These are phyloP conservation scores for Erythrocercus mccallii DNA, from an alignment of 2,113 vertebrate species.

Conservation along the genomic window DNA sequence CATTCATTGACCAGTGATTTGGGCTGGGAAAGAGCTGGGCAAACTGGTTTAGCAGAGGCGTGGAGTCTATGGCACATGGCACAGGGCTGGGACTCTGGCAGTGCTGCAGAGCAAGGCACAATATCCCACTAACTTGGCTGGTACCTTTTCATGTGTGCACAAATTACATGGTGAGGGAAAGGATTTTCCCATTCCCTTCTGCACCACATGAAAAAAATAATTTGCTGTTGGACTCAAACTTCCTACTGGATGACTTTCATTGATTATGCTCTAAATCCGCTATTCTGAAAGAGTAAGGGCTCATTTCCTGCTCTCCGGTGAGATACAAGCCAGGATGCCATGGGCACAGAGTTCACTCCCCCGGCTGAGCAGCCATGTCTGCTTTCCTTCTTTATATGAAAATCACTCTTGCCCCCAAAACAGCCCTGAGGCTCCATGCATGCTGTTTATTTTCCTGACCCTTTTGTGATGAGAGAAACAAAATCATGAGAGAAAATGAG, in stretches of 20 bases:
- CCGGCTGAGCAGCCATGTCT: not conserved
- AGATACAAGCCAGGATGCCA: accelerated
- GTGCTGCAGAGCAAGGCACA: accelerated
- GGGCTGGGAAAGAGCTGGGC: not conserved
- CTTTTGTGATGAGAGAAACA: conserved; percentile 23
- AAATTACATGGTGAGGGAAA: not conserved
- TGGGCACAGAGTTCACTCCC: accelerated
- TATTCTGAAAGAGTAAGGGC: accelerated
- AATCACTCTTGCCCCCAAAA: accelerated
- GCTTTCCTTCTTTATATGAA: not conserved
- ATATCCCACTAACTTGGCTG: not conserved
- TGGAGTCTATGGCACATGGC: not conserved
- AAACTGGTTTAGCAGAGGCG: not conserved
- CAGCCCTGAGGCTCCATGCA: accelerated
- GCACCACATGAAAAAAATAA: not conserved
- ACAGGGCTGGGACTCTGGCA: not conserved
- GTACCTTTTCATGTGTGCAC: not conserved
- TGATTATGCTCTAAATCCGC: accelerated
- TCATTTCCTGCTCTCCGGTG: accelerated
- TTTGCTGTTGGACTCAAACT: not conserved
- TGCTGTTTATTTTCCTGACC: not conserved
- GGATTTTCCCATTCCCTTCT: not conserved
- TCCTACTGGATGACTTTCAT: accelerated
- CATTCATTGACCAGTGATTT: not conserved
- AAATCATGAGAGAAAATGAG: not conserved